Conservation (phyloP, 2,797 vertebrate genomes). For the Myoxocephalus aenaeus region DNA sequence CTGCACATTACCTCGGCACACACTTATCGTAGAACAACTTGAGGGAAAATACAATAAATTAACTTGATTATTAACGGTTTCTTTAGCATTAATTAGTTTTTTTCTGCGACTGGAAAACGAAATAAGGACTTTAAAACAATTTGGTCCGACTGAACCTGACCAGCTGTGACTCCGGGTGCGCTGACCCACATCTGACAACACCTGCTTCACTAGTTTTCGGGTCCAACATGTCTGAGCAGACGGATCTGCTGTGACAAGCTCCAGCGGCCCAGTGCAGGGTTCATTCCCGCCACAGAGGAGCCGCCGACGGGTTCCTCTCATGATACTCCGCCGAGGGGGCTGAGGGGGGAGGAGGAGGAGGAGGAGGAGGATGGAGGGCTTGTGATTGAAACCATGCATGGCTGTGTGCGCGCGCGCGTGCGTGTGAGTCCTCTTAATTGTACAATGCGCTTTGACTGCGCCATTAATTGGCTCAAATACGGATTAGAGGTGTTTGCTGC, state of each 20-base stretch:
- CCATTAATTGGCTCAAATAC: constrained; percentile 50
- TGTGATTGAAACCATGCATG: constrained; percentile 29
- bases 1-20: constrained; percentile 40
- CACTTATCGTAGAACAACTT: background rate
- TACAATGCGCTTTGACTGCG: constrained; percentile 30
- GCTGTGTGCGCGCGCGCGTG: background rate
- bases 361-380: background rate
- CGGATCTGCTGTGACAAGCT: constrained; percentile 62
- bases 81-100: constrained; percentile 1
- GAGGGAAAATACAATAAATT: background rate
- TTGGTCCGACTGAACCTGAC: background rate
- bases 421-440: constrained; percentile 39
- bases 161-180: constrained; percentile 13
- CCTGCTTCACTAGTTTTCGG: constrained; percentile 21
- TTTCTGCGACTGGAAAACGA: background rate
- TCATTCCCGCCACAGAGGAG: constrained; percentile 37
- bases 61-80: constrained; percentile 32
- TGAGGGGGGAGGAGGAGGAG: background rate
- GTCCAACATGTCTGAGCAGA: constrained; percentile 36
- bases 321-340: constrained; percentile 51
- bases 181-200: constrained; percentile 45
- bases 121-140: background rate
- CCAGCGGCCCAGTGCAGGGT: constrained; percentile 40
- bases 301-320: constrained; percentile 37
- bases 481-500: constrained; percentile 19